Base-by-base conservation (phyloP, 2,113 vertebrate genomes). In the Donacobius atricapilla region DNA sequence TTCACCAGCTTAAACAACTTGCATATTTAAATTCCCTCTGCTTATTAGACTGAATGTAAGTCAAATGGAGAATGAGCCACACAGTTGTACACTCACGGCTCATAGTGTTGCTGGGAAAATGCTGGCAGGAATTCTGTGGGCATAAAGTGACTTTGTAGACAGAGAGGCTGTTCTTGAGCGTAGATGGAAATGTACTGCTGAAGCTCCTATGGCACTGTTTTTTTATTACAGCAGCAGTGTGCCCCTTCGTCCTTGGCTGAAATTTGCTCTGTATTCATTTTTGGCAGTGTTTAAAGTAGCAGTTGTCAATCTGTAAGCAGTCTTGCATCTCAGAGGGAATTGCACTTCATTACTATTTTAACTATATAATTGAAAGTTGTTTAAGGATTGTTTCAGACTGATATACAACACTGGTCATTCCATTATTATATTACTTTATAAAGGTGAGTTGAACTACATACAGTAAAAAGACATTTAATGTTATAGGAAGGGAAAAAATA, bases 161-260 rank as follows among this genome's bases (percentile, higher is more conserved):
- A 65, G 73, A 75, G 56, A 86, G 47, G 31, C 51, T 95, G 79
- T 65, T 93, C 64, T 71, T 81, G 35, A 93, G 76, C 60, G 54
- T 73, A 66, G 58, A 88, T 75, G 33, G 54, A 85, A 96, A 93
- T 90, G 50, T 6, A 73, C 81, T 91, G 85, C 72, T 83, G 56
- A 71, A 86, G 51, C 37, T 89, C 47, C 90, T 81, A 33, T 64
- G 44, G 58, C 40, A 3, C 2, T 31, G 37, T 57, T 78, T 66
- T 66, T 76, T 57, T 35, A 51, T 80, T 83, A 51, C 44, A 80
- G 44, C 71, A 94, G 44, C 56, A 50, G 13, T 56, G 27, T 90
- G 75, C 64, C 90, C 76, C 9, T 94, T 86, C 78, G 93, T 96
- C 96, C 94, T 97, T 94, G 95, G 68, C 45, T 92, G 51, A 90